Evolutionary conservation across 92 coral and sea anemone species (phyloP).

Genomic region (Epizoanthus rinbou): DNA sequence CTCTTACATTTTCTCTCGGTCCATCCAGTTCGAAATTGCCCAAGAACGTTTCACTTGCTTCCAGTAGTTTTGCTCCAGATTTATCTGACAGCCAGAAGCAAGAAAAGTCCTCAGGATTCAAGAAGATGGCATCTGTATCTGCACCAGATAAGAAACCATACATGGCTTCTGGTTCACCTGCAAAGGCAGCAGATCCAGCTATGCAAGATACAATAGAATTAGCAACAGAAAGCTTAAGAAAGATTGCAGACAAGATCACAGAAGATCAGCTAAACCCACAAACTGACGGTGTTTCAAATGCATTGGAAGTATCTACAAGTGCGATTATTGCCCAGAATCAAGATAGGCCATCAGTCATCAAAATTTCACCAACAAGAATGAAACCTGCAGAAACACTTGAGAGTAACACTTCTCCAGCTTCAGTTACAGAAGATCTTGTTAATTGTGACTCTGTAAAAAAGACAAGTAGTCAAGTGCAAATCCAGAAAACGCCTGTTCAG

Average conservation of each 20-base stretch:
- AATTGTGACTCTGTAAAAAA: neutral
- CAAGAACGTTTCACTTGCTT: neutral
- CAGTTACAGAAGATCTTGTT: constrained; percentile 9
- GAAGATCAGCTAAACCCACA: neutral
- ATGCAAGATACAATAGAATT: constrained; percentile 7
- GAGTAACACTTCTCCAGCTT: neutral
- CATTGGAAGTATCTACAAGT: constrained; percentile 9
- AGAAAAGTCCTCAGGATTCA: neutral
- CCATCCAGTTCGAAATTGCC: constrained; percentile 14
- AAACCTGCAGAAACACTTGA: constrained; percentile 1
- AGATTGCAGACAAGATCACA: constrained; percentile 17
- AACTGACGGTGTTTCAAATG: neutral
- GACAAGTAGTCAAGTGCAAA: neutral
- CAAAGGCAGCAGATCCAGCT: neutral
- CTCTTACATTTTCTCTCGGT: constrained; percentile 19
- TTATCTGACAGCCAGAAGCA: neutral
- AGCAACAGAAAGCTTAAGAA: constrained; percentile 36
- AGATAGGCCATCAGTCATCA: constrained; percentile 43
- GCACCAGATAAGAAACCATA: neutral
- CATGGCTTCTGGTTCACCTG: neutral
- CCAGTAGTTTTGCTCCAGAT: neutral
- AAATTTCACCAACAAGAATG: constrained; percentile 33
- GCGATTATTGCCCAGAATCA: constrained; percentile 40
- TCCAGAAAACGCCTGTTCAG: neutral
- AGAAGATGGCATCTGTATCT: neutral